These are phyloP conservation scores for Hystrix cristata DNA, from an alignment of 2,113 vertebrate species.

Conservation along the genomic window DNA sequence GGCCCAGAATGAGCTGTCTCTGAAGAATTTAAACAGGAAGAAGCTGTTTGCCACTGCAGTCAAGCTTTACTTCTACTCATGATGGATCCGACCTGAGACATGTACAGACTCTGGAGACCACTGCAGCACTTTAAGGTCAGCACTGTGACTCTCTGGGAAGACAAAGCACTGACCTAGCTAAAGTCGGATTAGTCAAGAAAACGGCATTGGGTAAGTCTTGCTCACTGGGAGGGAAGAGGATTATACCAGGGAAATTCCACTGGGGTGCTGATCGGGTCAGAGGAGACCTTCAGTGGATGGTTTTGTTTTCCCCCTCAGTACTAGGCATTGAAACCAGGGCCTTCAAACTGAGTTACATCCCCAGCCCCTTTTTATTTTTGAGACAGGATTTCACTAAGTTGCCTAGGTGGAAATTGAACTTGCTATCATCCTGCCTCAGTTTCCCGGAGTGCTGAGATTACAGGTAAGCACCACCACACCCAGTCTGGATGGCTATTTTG, in stretches of 20 bases:
- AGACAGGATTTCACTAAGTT: background rate
- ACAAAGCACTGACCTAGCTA: background rate
- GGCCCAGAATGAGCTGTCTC: background rate
- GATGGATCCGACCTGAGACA: background rate
- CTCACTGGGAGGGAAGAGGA: background rate
- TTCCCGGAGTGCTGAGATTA: background rate
- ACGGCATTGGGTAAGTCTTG: background rate
- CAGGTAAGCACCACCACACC: background rate
- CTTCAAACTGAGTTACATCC: background rate
- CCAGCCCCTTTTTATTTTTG: background rate
- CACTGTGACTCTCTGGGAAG: background rate
- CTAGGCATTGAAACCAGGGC: background rate
- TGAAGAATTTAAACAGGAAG: slow-evolving; percentile 2
- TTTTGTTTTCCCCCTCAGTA: background rate
- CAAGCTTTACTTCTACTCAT: background rate
- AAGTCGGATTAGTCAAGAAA: background rate
- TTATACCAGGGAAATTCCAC: background rate
- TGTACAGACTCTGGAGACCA: background rate
- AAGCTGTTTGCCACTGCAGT: background rate
- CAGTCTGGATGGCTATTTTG: background rate
- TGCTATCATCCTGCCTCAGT: background rate
- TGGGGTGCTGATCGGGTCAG: background rate
- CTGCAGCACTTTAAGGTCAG: background rate
- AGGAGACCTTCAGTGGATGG: background rate
- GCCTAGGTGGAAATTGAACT: background rate